These are phyloP conservation scores for Diplodus puntazzo DNA, from an alignment of 2,797 vertebrate species.

Conservation along the genomic window DNA sequence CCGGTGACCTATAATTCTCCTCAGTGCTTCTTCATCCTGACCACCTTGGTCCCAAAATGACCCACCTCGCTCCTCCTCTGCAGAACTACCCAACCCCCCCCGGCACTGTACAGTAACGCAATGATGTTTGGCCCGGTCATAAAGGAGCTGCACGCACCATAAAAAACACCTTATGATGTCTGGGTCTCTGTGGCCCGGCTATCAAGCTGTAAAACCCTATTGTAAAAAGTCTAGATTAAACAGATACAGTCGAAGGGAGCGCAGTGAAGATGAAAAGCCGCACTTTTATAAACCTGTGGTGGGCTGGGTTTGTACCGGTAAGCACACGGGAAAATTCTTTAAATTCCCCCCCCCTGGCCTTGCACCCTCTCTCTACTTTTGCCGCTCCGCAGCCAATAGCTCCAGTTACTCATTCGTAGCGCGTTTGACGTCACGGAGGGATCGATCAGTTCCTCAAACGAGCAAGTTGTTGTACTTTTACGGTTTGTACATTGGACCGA, in stretches of 20 bases:
- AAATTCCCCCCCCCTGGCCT: conserved; percentile 65
- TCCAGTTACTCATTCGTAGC: conserved; percentile 58
- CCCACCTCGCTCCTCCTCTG: conserved; percentile 3
- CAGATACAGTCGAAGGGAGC: conserved; percentile 66
- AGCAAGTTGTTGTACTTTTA: conserved; percentile 34
- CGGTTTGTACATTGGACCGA: conserved; percentile 71
- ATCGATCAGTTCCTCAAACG: conserved; percentile 63
- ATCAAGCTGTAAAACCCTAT: conserved; percentile 81
- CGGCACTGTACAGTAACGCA: conserved; percentile 61
- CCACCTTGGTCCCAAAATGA: conserved; percentile 20
- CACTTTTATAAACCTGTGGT: conserved; percentile 72
- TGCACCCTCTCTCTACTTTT: conserved; percentile 72
- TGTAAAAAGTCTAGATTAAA: conserved; percentile 76
- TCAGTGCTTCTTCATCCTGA: conserved; percentile 11
- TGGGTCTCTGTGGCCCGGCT: conserved; percentile 73
- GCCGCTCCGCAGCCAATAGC: conserved; percentile 54
- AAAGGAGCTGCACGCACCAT: conserved; percentile 70
- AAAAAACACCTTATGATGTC: conserved; percentile 80
- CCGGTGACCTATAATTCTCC: conserved; percentile 2
- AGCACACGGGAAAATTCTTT: conserved; percentile 76
- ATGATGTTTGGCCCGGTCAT: conserved; percentile 70
- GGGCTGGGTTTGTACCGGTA: conserved; percentile 70
- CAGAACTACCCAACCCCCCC: conserved; percentile 14
- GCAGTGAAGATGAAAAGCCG: conserved; percentile 74
- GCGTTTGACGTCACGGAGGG: conserved; percentile 69